Evolutionary conservation across 2,797 vertebrate species (phyloP).

Genomic region (Bufotes viridis): DNA sequence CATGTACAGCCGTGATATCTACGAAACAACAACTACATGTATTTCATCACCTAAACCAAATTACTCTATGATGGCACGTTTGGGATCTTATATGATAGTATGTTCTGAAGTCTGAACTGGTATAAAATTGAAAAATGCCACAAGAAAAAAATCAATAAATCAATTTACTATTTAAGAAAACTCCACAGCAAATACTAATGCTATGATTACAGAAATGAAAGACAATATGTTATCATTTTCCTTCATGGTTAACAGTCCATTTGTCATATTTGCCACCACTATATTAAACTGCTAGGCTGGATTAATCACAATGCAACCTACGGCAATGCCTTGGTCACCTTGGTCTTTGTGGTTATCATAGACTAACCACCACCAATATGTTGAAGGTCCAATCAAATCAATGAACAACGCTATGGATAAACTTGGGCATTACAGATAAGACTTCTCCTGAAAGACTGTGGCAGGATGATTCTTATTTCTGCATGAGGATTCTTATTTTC

Average conservation of each 20-base stretch:
- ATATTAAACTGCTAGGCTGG: not conserved
- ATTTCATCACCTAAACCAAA: not conserved
- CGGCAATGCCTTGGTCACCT: not conserved
- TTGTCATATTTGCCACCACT: not conserved
- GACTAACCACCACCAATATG: not conserved
- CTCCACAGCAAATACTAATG: not conserved
- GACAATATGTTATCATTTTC: not conserved
- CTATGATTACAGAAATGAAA: not conserved
- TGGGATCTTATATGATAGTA: slow-evolving; percentile 21
- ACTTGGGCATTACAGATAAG: no score
- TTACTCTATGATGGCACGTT: slow-evolving; percentile 14
- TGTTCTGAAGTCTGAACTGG: not conserved
- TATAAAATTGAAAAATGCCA: slow-evolving; percentile 19
- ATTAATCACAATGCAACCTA: not conserved
- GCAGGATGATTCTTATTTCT: no score
- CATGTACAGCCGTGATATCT: not conserved
- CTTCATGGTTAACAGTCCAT: not conserved
- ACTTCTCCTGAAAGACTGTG: no score
- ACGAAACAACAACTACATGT: not conserved
- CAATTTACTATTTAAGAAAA: not conserved
- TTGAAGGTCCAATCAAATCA: no score
- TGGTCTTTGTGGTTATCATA: not conserved
- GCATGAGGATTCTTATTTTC: no score
- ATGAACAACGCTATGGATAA: no score
- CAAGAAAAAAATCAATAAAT: slow-evolving; percentile 18